Percentiles rank a stretch among this genome's conserved stretches.
These are phyloP conservation scores for Limnephilus auricula DNA, from an alignment of 2,888 invertebrate genomes.

Conservation along the genomic window DNA sequence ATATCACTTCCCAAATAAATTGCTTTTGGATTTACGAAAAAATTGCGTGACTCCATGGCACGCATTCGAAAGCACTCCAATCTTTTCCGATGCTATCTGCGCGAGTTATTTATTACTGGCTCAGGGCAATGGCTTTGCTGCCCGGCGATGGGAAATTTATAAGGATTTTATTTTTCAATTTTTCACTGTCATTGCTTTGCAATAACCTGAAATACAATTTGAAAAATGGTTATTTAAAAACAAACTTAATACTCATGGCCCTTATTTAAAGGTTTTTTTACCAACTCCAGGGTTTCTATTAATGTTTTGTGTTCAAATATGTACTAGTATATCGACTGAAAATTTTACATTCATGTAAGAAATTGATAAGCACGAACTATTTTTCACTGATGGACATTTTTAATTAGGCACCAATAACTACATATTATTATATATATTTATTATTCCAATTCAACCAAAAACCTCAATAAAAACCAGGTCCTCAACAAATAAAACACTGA, in stretches of 20 bases:
- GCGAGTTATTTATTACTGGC: neutral
- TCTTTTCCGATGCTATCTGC: conserved; percentile 20
- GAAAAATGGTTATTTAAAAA: neutral
- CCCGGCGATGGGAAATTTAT: neutral
- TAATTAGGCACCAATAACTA: too few species aligned
- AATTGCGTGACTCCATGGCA: conserved; percentile 36
- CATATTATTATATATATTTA: too few species aligned
- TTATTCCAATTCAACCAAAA: too few species aligned
- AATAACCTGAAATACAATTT: neutral
- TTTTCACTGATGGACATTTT: too few species aligned
- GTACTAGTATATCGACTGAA: too few species aligned
- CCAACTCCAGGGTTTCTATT: too few species aligned
- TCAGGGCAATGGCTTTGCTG: neutral
- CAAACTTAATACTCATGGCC: neutral
- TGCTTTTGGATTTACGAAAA: conserved; percentile 28
- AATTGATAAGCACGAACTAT: too few species aligned
- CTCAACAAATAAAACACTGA: too few species aligned
- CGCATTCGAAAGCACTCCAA: conserved; percentile 15
- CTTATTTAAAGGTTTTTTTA: neutral
- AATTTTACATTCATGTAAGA: too few species aligned
- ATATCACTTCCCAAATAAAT: conserved; percentile 34
- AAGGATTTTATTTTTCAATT: neutral
- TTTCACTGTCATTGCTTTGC: neutral
- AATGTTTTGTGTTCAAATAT: too few species aligned
- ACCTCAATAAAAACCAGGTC: too few species aligned